Evolutionary conservation across 2,113 vertebrate species (phyloP).

Genomic region (Clinocottus analis): DNA sequence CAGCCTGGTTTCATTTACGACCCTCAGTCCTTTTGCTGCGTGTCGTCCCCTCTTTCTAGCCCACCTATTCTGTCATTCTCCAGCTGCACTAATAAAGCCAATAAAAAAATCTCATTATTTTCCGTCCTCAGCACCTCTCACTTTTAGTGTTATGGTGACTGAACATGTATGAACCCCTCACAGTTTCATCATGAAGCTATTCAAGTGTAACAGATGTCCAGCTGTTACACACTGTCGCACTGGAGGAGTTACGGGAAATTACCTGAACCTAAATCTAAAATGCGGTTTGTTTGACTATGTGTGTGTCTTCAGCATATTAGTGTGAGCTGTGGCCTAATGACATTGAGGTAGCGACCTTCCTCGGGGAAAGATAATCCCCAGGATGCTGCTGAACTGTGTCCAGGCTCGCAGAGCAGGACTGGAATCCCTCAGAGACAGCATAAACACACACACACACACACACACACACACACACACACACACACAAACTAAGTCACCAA

Average conservation of each 20-base stretch:
- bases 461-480: slow-evolving; percentile 27
- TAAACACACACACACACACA: slow-evolving; percentile 24
- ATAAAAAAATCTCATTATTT: slow-evolving; percentile 20
- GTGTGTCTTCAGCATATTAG: slow-evolving; percentile 21
- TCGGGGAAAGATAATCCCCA: slow-evolving; percentile 70
- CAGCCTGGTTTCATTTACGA: no score
- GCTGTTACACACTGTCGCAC: slow-evolving; percentile 74
- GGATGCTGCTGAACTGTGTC: slow-evolving; percentile 65
- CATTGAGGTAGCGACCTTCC: slow-evolving; percentile 68
- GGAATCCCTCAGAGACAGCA: slow-evolving; percentile 29
- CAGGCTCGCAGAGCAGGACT: slow-evolving; percentile 31
- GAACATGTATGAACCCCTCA: slow-evolving; percentile 26
- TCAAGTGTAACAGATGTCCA: slow-evolving; percentile 84
- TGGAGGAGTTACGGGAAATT: background rate
- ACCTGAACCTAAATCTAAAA: slow-evolving; percentile 1
- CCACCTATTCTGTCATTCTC: background rate
- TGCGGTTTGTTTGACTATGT: slow-evolving; percentile 15
- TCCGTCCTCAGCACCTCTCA: slow-evolving; percentile 13
- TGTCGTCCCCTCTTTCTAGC: background rate
- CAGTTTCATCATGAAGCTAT: slow-evolving; percentile 77
- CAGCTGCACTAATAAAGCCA: background rate
- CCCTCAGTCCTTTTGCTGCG: no score
- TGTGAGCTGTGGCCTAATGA: slow-evolving; percentile 60
- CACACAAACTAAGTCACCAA: slow-evolving; percentile 29
- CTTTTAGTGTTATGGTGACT: slow-evolving; percentile 27